A percentile compares a stretch with the other conserved stretches of the same genome.
Evolutionary conservation across 1,140 invertebrate genomes (phyloP).

Genomic region (Hyphantria cunea): DNA sequence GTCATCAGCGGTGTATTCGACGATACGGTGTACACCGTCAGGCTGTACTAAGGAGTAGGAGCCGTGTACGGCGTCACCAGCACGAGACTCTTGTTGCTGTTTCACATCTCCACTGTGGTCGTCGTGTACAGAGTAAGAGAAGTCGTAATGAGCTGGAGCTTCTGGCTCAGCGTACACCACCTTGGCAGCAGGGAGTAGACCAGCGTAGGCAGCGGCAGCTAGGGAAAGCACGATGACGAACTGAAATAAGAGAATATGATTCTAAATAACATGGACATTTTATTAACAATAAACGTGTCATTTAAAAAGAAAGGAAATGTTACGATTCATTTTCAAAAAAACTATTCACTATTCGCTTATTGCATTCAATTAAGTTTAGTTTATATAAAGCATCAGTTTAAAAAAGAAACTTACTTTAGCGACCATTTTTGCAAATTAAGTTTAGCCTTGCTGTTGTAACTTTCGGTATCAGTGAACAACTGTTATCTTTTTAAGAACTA

Average conservation of each 20-base stretch:
- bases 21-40: conserved; percentile 80
- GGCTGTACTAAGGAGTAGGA: conserved; percentile 84
- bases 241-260: too few species aligned
- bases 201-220: conserved; percentile 37
- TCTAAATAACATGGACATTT: too few species aligned
- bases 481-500: conserved; percentile 33
- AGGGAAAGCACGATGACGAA: conserved; percentile 6
- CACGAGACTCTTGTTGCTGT: conserved; percentile 62
- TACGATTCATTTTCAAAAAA: too few species aligned
- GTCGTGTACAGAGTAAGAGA: conserved; percentile 72
- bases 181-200: conserved; percentile 15
- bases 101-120: conserved; percentile 70
- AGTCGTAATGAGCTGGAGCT: conserved; percentile 76
- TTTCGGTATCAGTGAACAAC: conserved; percentile 39
- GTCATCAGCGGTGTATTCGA: conserved; percentile 81
- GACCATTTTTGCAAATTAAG: conserved; percentile 36
- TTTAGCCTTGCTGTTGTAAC: conserved; percentile 30
- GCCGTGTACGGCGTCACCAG: conserved; percentile 84
- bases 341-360: too few species aligned
- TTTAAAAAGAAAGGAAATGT: too few species aligned
- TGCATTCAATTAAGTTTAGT: too few species aligned
- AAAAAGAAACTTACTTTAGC: conserved; percentile 41
- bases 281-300: too few species aligned
- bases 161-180: conserved; percentile 37
- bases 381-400: too few species aligned